A percentile compares a stretch with the other conserved stretches of the same genome.
Evolutionary conservation across 1,140 invertebrate species (phyloP).

Genomic region (Tachypleus tridentatus): DNA sequence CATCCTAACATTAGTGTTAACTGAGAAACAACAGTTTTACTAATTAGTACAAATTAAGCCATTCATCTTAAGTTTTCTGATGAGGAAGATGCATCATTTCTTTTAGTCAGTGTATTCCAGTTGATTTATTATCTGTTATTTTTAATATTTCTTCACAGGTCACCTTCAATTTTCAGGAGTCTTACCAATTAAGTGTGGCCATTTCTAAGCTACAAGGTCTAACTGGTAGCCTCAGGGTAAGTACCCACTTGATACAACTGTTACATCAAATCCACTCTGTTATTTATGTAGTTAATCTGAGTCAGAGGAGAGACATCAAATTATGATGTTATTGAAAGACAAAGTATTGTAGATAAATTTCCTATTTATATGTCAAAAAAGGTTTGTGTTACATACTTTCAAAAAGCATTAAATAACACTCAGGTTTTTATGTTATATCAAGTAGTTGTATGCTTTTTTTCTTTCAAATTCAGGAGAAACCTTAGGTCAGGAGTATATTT

Average conservation of each 20-base stretch:
- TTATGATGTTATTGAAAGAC: background rate
- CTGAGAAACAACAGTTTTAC: too few relatives aligned
- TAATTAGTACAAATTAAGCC: too few relatives aligned
- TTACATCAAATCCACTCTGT: background rate
- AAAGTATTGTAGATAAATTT: background rate
- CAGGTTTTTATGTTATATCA: background rate
- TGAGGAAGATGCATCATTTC: background rate
- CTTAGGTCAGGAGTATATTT: too few relatives aligned
- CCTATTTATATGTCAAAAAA: too few relatives aligned
- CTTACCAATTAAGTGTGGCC: slow-evolving; percentile 65
- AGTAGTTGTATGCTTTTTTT: too few relatives aligned
- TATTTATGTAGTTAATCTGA: background rate
- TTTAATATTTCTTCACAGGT: slow-evolving; percentile 29
- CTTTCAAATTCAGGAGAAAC: too few relatives aligned
- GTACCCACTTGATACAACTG: slow-evolving; percentile 21
- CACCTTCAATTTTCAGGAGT: slow-evolving; percentile 53
- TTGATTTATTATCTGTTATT: slow-evolving; percentile 10
- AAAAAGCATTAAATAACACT: background rate
- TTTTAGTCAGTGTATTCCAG: slow-evolving; percentile 6
- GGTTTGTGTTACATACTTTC: background rate
- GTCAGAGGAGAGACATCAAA: background rate
- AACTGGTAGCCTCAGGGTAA: slow-evolving; percentile 58
- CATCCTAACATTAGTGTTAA: too few relatives aligned
- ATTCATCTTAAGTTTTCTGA: background rate
- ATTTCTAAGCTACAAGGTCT: slow-evolving; percentile 75